phyloP scores from a whole-genome alignment of 2,797 vertebrate genomes.

The Chelmon rostratus region DNA sequence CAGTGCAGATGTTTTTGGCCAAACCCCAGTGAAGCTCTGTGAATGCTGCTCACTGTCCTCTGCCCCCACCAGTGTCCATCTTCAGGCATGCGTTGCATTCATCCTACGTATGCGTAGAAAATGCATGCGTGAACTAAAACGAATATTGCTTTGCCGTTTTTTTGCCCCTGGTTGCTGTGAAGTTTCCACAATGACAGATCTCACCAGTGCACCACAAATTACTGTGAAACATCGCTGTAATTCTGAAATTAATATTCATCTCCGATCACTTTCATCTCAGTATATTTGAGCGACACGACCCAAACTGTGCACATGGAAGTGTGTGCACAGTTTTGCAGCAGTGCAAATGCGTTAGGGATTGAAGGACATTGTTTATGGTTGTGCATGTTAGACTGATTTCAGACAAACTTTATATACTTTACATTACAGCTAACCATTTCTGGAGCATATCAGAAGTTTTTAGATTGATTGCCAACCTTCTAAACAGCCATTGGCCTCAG shows the following conservation, averaged over 20 bases:
- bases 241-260: conserved; percentile 18
- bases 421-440: conserved; percentile 12
- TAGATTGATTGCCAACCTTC: conserved; percentile 27
- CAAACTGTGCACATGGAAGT: no score
- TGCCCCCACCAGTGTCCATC: conserved; percentile 41
- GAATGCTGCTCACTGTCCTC: conserved; percentile 16
- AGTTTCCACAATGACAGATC: conserved; percentile 29
- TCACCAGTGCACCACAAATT: neutral
- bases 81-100: conserved; percentile 51
- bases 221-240: conserved; percentile 12
- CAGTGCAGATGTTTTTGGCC: neutral
- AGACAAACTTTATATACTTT: conserved; percentile 7
- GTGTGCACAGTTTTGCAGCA: conserved; percentile 12
- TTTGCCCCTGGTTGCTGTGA: conserved; percentile 28
- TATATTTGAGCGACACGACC: neutral
- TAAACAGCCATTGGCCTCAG: conserved; percentile 18
- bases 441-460: neutral
- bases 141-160: conserved; percentile 31
- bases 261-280: conserved; percentile 29
- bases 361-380: conserved; percentile 16
- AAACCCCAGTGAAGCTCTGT: conserved; percentile 4
- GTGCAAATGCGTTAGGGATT: conserved; percentile 26
- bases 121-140: conserved; percentile 52
- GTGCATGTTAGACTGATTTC: conserved; percentile 17
- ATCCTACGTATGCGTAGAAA: conserved; percentile 52